Evolutionary conservation across 2,113 vertebrate species (phyloP).

Genomic region (Cheirogaleus medius): DNA sequence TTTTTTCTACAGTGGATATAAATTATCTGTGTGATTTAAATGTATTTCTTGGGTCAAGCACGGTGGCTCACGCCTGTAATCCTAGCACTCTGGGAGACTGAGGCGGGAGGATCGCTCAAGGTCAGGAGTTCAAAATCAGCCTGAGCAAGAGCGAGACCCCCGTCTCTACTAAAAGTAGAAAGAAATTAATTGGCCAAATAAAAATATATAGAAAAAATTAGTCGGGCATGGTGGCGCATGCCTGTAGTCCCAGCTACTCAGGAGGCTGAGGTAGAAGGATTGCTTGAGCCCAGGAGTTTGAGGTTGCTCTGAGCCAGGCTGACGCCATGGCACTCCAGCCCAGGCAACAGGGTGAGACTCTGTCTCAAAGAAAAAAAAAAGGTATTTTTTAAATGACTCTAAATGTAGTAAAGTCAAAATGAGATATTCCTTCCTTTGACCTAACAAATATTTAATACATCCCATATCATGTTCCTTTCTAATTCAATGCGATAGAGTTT

Average conservation of each 20-base stretch:
- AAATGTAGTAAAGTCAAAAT: constrained; percentile 28
- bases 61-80: too few species aligned
- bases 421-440: neutral
- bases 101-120: too few species aligned
- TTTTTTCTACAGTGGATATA: neutral
- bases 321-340: neutral
- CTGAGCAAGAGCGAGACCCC: too few species aligned
- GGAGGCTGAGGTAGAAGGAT: neutral
- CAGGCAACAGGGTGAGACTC: neutral
- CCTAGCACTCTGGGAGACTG: too few species aligned
- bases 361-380: neutral
- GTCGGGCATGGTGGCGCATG: too few species aligned
- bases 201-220: too few species aligned
- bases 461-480: neutral
- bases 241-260: neutral
- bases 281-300: neutral
- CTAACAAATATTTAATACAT: neutral
- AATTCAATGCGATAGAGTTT: neutral
- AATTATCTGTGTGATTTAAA: neutral
- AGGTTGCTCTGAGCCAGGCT: neutral
- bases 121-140: too few species aligned
- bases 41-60: neutral
- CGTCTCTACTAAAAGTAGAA: too few species aligned
- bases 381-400: neutral
- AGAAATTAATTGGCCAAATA: too few species aligned